A percentile compares a stretch with the other conserved stretches of the same genome.
These are phyloP conservation scores for Plodia interpunctella DNA, from an alignment of 1,140 invertebrate species.

Conservation along the genomic window DNA sequence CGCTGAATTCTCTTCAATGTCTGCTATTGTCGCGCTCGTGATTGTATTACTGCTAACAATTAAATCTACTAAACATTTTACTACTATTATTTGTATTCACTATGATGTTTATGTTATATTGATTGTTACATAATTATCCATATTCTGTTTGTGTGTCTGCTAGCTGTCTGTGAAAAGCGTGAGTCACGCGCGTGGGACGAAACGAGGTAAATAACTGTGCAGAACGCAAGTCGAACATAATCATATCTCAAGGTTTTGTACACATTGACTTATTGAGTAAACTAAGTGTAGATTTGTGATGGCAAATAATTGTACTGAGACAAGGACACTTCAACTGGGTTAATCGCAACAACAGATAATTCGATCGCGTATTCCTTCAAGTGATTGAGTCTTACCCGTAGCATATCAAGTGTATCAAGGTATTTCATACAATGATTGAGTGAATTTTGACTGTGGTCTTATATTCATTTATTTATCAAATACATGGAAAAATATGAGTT, in stretches of 20 bases:
- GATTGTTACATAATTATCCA: background rate
- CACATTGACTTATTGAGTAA: conserved; percentile 1
- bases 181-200: conserved; percentile 53
- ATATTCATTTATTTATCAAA: no score
- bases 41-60: no score
- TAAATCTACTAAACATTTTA: background rate
- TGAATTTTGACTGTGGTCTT: no score
- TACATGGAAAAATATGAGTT: no score
- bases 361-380: background rate
- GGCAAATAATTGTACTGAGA: background rate
- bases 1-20: background rate
- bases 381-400: no score
- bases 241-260: conserved; percentile 9
- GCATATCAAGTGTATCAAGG: no score
- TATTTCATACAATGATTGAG: no score
- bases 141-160: conserved; percentile 45
- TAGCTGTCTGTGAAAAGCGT: conserved; percentile 40
- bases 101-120: background rate
- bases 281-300: background rate
- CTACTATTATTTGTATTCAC: no score
- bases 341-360: background rate
- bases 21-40: no score
- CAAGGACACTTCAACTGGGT: background rate
- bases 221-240: background rate
- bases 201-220: conserved; percentile 14